Evolutionary conservation across 2,797 vertebrate genomes (phyloP).

Genomic region (Peromyscus nudipes): DNA sequence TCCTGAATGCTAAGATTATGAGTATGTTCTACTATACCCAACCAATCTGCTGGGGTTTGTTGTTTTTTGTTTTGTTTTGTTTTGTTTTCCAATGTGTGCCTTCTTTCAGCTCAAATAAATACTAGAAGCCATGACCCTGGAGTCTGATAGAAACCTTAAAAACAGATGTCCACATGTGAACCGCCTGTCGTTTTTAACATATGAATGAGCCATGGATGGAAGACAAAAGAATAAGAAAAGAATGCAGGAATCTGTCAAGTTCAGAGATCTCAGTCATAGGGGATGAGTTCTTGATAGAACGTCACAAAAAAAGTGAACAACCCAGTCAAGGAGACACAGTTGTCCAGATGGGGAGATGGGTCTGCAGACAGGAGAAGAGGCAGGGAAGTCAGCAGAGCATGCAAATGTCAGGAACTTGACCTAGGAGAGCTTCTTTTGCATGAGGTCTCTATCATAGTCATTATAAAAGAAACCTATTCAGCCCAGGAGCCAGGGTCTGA

Average conservation of each 20-base stretch:
- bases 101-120: neutral
- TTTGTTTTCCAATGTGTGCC: neutral
- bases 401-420: neutral
- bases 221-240: neutral
- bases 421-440: neutral
- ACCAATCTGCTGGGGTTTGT: neutral
- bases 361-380: neutral
- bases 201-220: neutral
- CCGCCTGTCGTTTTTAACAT: neutral
- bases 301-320: neutral
- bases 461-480: neutral
- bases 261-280: neutral
- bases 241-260: neutral
- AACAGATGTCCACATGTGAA: neutral
- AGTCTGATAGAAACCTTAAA: neutral
- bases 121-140: neutral
- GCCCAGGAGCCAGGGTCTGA: neutral
- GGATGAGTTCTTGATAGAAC: neutral
- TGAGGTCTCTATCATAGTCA: neutral
- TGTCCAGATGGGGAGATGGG: fast-evolving
- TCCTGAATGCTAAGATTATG: neutral
- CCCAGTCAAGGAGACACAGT: neutral
- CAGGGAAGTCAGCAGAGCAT: fast-evolving
- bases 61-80: neutral
- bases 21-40: neutral